Percentiles rank a stretch among this genome's conserved stretches.
These are phyloP conservation scores for Zeuzera pyrina DNA, from an alignment of 2,888 invertebrate genomes.

Conservation along the genomic window DNA sequence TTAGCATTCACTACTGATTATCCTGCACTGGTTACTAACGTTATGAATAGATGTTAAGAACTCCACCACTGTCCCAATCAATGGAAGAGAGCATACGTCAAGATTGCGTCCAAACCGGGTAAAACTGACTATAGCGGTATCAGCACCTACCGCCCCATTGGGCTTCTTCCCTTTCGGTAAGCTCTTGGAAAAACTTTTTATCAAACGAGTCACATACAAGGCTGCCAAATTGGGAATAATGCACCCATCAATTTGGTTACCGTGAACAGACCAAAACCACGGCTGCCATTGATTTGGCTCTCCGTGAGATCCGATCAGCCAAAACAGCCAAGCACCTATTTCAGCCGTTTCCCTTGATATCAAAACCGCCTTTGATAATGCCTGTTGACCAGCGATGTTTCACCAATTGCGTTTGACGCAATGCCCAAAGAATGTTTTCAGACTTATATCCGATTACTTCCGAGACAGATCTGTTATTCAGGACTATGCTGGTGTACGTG, in stretches of 20 bases:
- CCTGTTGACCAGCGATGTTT: not conserved
- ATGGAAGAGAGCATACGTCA: not conserved
- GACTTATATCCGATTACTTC: not conserved
- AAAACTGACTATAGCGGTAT: too few relatives aligned
- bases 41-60: not conserved
- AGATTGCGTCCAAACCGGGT: too few relatives aligned
- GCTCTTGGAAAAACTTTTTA: not conserved
- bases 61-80: too few relatives aligned
- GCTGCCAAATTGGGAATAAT: not conserved
- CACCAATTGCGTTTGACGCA: not conserved
- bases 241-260: too few relatives aligned
- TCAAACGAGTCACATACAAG: not conserved
- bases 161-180: not conserved
- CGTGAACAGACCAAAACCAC: too few relatives aligned
- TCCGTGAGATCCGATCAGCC: not conserved
- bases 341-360: too few relatives aligned
- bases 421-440: not conserved
- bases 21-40: not conserved
- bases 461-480: not conserved
- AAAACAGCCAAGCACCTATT: not conserved
- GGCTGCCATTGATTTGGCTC: not conserved
- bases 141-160: not conserved
- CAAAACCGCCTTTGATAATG: not conserved
- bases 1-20: not conserved
- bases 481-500: not conserved